These are phyloP conservation scores for Halisarca cf. caerulea DNA, from an alignment of 37 sponge, comb jelly and placozoan genomes.

Conservation along the genomic window DNA sequence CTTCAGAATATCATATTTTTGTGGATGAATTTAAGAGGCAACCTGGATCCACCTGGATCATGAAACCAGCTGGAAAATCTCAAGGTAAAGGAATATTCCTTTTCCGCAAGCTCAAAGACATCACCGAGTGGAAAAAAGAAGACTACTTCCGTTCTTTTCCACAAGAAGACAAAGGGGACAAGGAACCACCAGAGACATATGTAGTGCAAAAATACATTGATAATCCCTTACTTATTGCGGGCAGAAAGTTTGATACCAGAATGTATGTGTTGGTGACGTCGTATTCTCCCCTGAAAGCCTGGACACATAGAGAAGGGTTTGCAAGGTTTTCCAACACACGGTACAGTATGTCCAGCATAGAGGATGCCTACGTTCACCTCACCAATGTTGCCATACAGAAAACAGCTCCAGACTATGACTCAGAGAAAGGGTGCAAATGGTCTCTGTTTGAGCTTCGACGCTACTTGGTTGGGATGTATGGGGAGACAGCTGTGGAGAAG, in stretches of 20 bases:
- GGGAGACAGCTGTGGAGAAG: constrained; percentile 76
- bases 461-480: constrained; percentile 84
- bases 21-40: constrained; percentile 97
- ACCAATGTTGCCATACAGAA: constrained; percentile 99
- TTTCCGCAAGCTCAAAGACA: constrained; percentile 97
- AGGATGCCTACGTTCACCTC: constrained; percentile 91
- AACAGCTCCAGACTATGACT: constrained; percentile 98
- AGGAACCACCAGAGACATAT: constrained; percentile 96
- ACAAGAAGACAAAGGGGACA: constrained; percentile 76
- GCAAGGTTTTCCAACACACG: constrained; percentile 97
- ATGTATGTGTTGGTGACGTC: constrained; percentile 94
- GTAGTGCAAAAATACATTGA: constrained; percentile 97
- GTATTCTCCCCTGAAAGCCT: constrained; percentile 92
- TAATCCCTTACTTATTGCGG: constrained; percentile 94
- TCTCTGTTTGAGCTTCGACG: constrained; percentile 86
- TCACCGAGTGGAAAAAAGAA: constrained; percentile 99
- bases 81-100: constrained; percentile 99
- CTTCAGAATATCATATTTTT: constrained; percentile 98
- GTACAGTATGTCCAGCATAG: constrained; percentile 84
- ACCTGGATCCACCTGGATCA: constrained; percentile 97
- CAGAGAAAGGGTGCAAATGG: constrained; percentile 99
- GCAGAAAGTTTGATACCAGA: constrained; percentile 97
- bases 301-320: constrained; percentile 97
- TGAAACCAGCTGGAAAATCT: constrained; percentile 99
- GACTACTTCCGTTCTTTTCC: constrained; percentile 59